phyloP scores from a whole-genome alignment of 2,888 invertebrate species.

The Tiliacea citrago region DNA sequence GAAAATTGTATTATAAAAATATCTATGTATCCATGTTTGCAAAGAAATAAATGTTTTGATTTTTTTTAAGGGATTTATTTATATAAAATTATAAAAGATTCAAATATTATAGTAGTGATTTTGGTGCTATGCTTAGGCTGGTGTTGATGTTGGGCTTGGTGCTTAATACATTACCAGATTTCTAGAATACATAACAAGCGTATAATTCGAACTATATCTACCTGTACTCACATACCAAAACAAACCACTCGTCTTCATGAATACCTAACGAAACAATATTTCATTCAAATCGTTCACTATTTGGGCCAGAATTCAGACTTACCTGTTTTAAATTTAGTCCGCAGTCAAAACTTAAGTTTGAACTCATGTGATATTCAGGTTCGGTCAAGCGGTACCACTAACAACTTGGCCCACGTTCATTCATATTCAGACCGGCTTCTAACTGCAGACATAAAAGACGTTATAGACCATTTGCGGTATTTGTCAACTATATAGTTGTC shows the following conservation, averaged over 20 bases:
- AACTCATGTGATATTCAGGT: constrained; percentile 71
- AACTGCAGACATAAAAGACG: constrained; percentile 63
- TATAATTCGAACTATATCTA: constrained; percentile 18
- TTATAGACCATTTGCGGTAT: constrained; percentile 44
- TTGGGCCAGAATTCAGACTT: constrained; percentile 36
- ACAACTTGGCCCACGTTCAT: constrained; percentile 65
- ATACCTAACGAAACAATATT: constrained; percentile 43
- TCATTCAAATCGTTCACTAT: constrained; percentile 39
- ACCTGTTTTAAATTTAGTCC: constrained; percentile 62
- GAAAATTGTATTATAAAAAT: no score
- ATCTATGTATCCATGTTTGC: no score
- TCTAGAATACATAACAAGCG: constrained; percentile 3
- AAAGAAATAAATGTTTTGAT: no score
- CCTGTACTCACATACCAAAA: background rate
- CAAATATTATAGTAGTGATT: no score
- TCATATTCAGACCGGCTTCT: constrained; percentile 63
- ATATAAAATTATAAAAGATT: no score
- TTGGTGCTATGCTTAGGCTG: no score
- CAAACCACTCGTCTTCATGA: constrained; percentile 30
- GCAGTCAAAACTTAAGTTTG: constrained; percentile 60
- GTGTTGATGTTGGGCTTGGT: background rate
- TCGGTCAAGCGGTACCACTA: constrained; percentile 68
- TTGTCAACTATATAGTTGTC: constrained; percentile 43
- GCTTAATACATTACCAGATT: background rate
- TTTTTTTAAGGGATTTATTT: no score